Base-by-base conservation (phyloP, 2,797 vertebrate genomes). In the Bufotes viridis region DNA sequence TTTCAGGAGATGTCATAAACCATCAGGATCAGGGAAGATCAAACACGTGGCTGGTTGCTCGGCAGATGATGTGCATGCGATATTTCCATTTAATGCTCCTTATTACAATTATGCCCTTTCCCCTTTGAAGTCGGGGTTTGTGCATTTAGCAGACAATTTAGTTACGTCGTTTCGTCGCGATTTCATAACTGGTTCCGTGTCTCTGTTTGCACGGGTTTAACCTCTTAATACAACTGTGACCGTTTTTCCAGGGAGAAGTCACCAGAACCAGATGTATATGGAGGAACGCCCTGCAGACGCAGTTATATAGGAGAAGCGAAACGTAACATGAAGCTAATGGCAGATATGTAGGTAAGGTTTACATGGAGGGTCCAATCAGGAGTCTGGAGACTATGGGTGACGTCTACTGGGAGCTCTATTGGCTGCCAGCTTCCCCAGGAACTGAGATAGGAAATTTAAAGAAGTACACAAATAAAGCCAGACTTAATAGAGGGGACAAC, bases 1-100 rank as follows among this genome's bases (percentile, higher is more conserved):
- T 81, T 51, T 60, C n/a, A 20, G 42, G 65, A 79, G 63, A 51
- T 69, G 76, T 78, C 85, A 67, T 63, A 22, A 79, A 60, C 79
- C 65, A 80, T 79, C 63, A 86, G 12, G 65, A 69, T 69, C 42
- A 79, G 26, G 17, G 12, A 86, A 86, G 74, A 86, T 80, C 78
- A 86, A 86, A 67, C 9, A 86, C 65, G 15, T 70, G 78, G 42
- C 65, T 86, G 67, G 20, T 18, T 79, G 5, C 61, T 79, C 15
- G 14, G 42, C 60, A 53, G 51, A 80, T 8, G 79, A 80, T 58
- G 55, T 67, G 78, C 57, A 86, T 20, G 57, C 53, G 55, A 26
- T 14, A 60, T 86, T n/a, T n/a, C 65, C 61, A 78, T 53, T 51
- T 53, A 53, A 13, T n/a, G 72, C 72, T 80, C 78, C 34, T 51